phyloP scores from a whole-genome alignment of 2,888 invertebrate species.

The Sceliomorpha sp. region DNA sequence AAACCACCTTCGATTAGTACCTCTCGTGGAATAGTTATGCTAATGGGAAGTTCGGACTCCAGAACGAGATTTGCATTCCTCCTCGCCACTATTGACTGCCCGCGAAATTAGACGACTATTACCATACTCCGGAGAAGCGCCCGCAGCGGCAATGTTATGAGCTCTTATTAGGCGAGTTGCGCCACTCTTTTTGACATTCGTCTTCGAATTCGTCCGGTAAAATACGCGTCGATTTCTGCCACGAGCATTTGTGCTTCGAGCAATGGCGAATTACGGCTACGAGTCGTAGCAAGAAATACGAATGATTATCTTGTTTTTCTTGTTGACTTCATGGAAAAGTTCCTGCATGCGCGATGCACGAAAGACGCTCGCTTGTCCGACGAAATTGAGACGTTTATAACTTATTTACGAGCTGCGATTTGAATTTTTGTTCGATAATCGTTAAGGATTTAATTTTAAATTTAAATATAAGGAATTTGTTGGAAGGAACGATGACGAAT shows the following conservation, averaged over 20 bases:
- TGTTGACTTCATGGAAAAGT: no score
- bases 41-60: conserved; percentile 32
- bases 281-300: not conserved
- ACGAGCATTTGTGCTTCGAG: conserved; percentile 18
- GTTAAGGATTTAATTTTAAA: no score
- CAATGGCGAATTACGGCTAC: conserved; percentile 40
- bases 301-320: no score
- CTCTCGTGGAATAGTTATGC: not conserved
- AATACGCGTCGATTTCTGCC: conserved; percentile 20
- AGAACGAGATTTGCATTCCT: conserved; percentile 36
- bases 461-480: no score
- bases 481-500: no score
- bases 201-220: conserved; percentile 16
- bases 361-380: no score
- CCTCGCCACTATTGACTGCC: conserved; percentile 17
- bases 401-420: no score
- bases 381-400: no score
- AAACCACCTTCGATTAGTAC: no score
- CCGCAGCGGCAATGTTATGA: conserved; percentile 32
- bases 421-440: no score
- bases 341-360: no score
- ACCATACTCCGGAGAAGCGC: conserved; percentile 26
- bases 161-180: conserved; percentile 4
- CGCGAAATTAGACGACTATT: conserved; percentile 45
- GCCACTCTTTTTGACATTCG: conserved; percentile 15